Evolutionary conservation across 2,797 vertebrate genomes (phyloP), one percentile per base, ranked within the genome.

Genomic region (Pipistrellus nathusii): DNA sequence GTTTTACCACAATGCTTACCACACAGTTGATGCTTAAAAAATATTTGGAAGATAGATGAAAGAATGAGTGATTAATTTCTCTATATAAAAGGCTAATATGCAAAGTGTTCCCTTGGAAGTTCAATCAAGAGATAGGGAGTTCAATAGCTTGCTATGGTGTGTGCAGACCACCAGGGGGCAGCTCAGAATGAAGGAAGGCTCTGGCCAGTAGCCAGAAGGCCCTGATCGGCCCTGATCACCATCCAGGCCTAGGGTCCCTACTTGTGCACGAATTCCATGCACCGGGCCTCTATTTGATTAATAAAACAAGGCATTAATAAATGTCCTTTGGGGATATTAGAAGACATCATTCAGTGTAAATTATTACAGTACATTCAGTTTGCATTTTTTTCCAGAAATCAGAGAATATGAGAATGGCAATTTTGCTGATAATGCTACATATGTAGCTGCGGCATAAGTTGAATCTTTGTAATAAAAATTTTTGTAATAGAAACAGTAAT

Each of bases 321-420:
- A 66, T 25, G 15, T 21, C 2, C 3, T 64, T 78, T n/a, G 44
- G 9, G 1, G 11, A 46, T 90, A 73, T 72, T 62, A 51, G 30
- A 72, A 11, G 53, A 6, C 71, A 38, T 87, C 35, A 81, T 73
- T 73, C 35, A 21, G 17, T 55, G n/a, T 51, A 76, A 82, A 95
- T 82, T 30, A 55, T 68, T 20, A 55, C 2, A 68, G 57, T 46
- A 53, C 1, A 13, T 84, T 80, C 23, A 46, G 62, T 12, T 73
- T 89, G 25, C 1, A 73, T 11, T 81, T 23, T 30, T 83, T 82
- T 8, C 53, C 8, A 69, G 48, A 44, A 85, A 78, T 76, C 18
- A 93, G 13, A 87, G 51, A 91, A 88, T 80, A 92, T 38, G 14
- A 66, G 38, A 89, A 81, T 55, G 53, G 15, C 20, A 55, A 8